Base-by-base conservation (phyloP, 30 jellyfish, hydroid and myxozoan species). In the Clytia hemisphaerica region DNA sequence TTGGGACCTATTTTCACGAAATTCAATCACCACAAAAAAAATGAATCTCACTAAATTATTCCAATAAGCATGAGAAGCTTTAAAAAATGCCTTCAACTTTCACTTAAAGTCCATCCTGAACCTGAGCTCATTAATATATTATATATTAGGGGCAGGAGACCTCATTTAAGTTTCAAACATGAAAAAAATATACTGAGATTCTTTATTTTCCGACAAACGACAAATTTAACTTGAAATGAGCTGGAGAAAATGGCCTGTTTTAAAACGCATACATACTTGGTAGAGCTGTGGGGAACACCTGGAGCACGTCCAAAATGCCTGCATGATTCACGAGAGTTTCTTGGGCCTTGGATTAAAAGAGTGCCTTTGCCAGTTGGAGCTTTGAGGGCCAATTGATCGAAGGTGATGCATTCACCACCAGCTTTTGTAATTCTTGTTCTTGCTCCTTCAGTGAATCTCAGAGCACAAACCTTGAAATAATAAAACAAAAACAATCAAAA, bases 311-410 rank as follows among this genome's bases (percentile, higher is more conserved):
- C 99, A 86, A 92, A 79, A 45, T 83, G 92, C 76, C 93, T 78
- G 81, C 93, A 73, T 14, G 99, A 79, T 48, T 69, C 85, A 27
- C 99, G 77, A 33, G 95, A 84, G 4, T 70, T 74, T 67, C 99
- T 73, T 72, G 93, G 95, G 16, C 97, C 97, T 84, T 92, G 99
- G 82, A 92, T 57, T 73, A 92, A 59, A 7, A 83, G 59, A 7
- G 99, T 92, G 54, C 80, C 80, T 82, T 92, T 92, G 45, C 99
- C 99, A 36, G 94, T 83, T 65, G 99, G 99, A 37, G 95, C 86
- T 44, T 78, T 67, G 58, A 80, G 45, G 6, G 99, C 99, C 46
- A 92, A 83, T 64, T 83, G 94, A 69, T 92, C 99, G 74, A 92
- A 92, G 7, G 95, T 92, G 58, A 92, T 16, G 62, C 80, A 90